Percentiles rank a stretch among this genome's conserved stretches.
These are phyloP conservation scores for Physella acuta DNA, from an alignment of 1,140 invertebrate genomes.

Conservation along the genomic window DNA sequence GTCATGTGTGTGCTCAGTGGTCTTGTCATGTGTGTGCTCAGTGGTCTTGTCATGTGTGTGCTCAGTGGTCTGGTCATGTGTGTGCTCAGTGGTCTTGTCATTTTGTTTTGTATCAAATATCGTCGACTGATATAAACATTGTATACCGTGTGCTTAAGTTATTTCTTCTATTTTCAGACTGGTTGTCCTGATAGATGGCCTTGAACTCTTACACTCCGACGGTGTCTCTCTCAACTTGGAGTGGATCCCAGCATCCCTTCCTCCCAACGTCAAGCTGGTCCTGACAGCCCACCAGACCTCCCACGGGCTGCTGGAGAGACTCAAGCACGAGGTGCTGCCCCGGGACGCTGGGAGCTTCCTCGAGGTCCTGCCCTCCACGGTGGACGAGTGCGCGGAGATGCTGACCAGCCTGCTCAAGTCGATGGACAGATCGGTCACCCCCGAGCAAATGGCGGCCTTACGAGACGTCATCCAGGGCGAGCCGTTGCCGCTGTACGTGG, in stretches of 20 bases:
- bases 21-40: no score
- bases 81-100: no score
- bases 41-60: no score
- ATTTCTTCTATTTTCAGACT: conserved; percentile 31
- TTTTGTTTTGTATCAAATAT: no score
- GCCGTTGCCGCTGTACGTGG: conserved; percentile 45
- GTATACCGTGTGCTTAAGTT: no score
- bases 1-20: no score
- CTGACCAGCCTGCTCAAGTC: conserved; percentile 36
- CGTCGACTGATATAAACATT: no score
- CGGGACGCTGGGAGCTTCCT: conserved; percentile 36
- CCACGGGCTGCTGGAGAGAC: conserved; percentile 35
- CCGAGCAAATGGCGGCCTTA: conserved; percentile 65
- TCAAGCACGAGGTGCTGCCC: conserved; percentile 35
- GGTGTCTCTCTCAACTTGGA: conserved; percentile 43
- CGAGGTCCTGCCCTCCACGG: conserved; percentile 36
- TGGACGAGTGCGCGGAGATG: conserved; percentile 36
- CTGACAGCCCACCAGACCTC: conserved; percentile 39
- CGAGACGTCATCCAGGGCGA: conserved; percentile 57
- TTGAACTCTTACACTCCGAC: conserved; percentile 47
- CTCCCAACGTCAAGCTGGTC: conserved; percentile 52
- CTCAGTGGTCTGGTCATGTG: no score
- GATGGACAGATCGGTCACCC: conserved; percentile 29
- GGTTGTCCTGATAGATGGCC: conserved; percentile 50
- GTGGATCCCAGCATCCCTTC: conserved; percentile 51